Conservation (phyloP, 2,113 vertebrate species). For the Pseudopipra pipra region DNA sequence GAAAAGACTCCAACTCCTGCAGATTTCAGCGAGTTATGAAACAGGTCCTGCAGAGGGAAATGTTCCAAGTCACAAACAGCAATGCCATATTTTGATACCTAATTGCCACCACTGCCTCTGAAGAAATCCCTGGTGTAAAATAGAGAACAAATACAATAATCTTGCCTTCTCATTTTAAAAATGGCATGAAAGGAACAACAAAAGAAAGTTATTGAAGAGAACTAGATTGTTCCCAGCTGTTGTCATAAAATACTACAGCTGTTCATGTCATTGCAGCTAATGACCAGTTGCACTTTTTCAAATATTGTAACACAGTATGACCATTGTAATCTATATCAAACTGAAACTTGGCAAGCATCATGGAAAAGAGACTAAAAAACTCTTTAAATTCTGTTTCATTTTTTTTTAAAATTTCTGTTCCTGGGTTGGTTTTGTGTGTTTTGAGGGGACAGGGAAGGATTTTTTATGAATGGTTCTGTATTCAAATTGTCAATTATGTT, state of each 20-base stretch:
- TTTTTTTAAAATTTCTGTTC: not conserved
- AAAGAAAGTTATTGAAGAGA: conserved; percentile 55
- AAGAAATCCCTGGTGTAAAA: conserved; percentile 43
- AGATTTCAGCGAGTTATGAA: not conserved
- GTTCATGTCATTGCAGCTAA: conserved; percentile 41
- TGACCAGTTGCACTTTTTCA: conserved; percentile 49
- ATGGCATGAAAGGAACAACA: conserved; percentile 40
- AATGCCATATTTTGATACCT: not conserved
- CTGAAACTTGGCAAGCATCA: not conserved
- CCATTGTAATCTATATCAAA: conserved; percentile 52
- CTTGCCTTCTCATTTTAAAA: conserved; percentile 32
- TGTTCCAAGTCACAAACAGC: not conserved
- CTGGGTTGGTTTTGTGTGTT: not conserved
- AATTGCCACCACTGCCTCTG: conserved; percentile 29
- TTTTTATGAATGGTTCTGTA: not conserved
- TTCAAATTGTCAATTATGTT: not conserved
- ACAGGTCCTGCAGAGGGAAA: conserved; percentile 26
- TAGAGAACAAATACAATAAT: conserved; percentile 45
- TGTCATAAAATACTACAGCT: conserved; percentile 56
- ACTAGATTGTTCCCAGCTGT: conserved; percentile 59
- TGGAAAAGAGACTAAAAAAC: not conserved
- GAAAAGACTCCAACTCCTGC: conserved; percentile 10
- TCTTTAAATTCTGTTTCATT: not conserved
- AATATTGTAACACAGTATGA: conserved; percentile 34
- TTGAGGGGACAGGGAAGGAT: not conserved